These are phyloP conservation scores for Epizoanthus rinbou DNA, from an alignment of 92 coral and sea anemone genomes.

Conservation along the genomic window DNA sequence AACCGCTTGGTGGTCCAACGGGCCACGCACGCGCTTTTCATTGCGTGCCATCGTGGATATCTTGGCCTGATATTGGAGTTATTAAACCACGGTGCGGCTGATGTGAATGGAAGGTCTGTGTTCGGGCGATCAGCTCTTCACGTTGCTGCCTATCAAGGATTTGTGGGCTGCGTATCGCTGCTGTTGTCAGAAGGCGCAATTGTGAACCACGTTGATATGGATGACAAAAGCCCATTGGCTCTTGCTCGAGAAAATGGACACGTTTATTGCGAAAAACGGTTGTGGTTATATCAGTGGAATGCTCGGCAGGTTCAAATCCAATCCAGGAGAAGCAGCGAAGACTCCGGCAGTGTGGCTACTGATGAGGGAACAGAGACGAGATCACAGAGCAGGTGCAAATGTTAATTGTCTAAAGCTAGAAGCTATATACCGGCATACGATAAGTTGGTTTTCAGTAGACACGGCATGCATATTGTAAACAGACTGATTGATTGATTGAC, in stretches of 20 bases:
- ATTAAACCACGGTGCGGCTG: constrained; percentile 88
- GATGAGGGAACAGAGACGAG: constrained; percentile 42
- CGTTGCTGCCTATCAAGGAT: constrained; percentile 93
- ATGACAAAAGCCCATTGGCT: constrained; percentile 79
- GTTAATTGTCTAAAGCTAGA: no score
- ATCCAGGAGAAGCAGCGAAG: neutral
- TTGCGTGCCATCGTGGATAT: constrained; percentile 93
- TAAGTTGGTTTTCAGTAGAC: no score
- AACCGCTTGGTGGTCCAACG: constrained; percentile 87
- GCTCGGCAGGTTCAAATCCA: constrained; percentile 19
- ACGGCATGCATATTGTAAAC: no score
- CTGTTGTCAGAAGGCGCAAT: constrained; percentile 88
- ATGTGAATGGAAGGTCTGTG: constrained; percentile 80
- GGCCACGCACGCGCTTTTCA: constrained; percentile 88
- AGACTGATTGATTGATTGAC: no score
- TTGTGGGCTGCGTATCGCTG: constrained; percentile 96
- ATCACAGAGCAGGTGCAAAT: constrained; percentile 32
- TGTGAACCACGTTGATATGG: constrained; percentile 67
- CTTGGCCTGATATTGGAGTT: constrained; percentile 87
- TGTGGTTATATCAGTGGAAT: constrained; percentile 86
- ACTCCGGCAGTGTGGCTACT: neutral
- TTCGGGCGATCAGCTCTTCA: constrained; percentile 92
- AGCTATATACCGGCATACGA: no score
- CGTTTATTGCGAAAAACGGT: constrained; percentile 84
- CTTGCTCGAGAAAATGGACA: constrained; percentile 89